These are phyloP conservation scores for Puma concolor DNA, from an alignment of 2,113 vertebrate species.

Conservation along the genomic window DNA sequence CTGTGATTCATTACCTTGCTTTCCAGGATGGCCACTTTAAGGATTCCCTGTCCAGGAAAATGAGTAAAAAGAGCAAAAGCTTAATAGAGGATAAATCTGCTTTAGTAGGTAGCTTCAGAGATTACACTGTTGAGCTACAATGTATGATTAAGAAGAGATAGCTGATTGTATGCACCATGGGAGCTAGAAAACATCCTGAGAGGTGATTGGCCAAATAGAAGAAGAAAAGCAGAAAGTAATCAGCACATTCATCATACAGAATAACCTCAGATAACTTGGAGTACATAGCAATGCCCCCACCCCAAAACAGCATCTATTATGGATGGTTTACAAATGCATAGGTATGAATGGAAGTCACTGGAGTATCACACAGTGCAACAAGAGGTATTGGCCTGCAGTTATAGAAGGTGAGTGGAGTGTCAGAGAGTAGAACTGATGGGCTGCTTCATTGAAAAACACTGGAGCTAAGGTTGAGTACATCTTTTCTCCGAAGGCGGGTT, in stretches of 20 bases:
- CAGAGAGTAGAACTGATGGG: background rate
- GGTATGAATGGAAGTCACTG: background rate
- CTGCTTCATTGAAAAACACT: background rate
- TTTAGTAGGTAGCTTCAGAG: background rate
- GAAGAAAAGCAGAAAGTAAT: background rate
- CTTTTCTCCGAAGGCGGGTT: background rate
- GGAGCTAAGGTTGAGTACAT: background rate
- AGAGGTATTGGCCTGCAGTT: background rate
- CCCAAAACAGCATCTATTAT: background rate
- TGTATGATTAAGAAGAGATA: background rate
- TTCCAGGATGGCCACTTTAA: background rate
- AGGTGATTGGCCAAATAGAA: background rate
- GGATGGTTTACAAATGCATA: background rate
- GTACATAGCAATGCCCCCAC: background rate
- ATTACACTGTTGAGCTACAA: background rate
- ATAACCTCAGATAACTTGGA: background rate
- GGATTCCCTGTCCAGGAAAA: background rate
- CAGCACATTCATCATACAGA: background rate
- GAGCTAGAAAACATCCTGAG: background rate
- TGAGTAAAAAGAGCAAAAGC: background rate
- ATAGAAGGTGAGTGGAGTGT: background rate
- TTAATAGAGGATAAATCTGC: background rate
- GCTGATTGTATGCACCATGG: background rate
- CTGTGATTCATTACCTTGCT: background rate
- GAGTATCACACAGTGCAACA: background rate